Conservation (phyloP, 2,888 invertebrate genomes). For the Harpalus rubripes region DNA sequence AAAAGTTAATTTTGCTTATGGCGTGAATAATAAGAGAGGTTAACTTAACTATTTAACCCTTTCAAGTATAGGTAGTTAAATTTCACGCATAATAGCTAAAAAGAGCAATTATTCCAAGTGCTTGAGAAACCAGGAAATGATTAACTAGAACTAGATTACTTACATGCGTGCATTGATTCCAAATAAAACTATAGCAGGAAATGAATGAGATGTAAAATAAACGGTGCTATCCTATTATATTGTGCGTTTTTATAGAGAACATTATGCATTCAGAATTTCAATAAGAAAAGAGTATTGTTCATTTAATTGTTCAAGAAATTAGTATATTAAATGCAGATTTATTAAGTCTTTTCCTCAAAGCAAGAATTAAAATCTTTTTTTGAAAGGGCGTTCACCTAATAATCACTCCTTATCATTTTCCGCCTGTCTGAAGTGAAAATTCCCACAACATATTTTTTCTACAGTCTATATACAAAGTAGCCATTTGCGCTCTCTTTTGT, state of each 20-base stretch:
- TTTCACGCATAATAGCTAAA: conserved; percentile 25
- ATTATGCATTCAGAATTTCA: not conserved
- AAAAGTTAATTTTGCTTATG: not conserved
- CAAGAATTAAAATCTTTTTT: too few relatives aligned
- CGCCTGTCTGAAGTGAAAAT: too few relatives aligned
- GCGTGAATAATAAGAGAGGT: conserved; percentile 13
- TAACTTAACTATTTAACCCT: conserved; percentile 9
- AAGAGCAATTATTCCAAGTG: conserved; percentile 15
- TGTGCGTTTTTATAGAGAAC: too few relatives aligned
- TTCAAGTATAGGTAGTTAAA: not conserved
- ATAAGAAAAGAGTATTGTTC: not conserved
- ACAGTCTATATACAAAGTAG: too few relatives aligned
- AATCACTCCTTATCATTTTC: too few relatives aligned
- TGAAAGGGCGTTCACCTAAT: too few relatives aligned
- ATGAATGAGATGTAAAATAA: not conserved
- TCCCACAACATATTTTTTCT: too few relatives aligned
- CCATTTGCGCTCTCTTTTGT: too few relatives aligned
- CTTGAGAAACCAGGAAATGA: conserved; percentile 50
- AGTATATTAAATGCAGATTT: too few relatives aligned
- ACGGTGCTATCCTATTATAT: not conserved
- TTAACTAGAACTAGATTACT: conserved; percentile 13
- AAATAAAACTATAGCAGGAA: conserved; percentile 18
- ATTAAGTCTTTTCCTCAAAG: too few relatives aligned
- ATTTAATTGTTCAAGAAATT: not conserved
- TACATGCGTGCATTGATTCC: conserved; percentile 32